Evolutionary conservation across 2,888 invertebrate genomes (phyloP).

Genomic region (Mimas tiliae): DNA sequence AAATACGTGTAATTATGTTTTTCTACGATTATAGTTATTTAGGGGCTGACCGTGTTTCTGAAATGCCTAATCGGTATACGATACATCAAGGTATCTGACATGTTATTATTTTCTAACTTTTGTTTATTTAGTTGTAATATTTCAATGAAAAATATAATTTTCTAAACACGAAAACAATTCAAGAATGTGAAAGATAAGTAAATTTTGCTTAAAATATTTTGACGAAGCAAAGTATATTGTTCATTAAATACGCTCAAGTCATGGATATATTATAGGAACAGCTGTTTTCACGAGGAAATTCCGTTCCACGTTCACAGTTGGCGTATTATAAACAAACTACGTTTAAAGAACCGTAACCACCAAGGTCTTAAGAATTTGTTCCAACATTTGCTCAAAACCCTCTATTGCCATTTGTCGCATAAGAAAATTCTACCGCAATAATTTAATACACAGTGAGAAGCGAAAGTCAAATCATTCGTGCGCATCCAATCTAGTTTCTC

Average conservation of each 20-base stretch:
- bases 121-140: too few relatives aligned
- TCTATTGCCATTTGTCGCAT: conserved; percentile 26
- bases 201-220: too few relatives aligned
- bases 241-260: too few relatives aligned
- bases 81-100: background rate
- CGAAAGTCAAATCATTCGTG: conserved; percentile 75
- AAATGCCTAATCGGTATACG: background rate
- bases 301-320: conserved; percentile 38
- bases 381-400: conserved; percentile 32
- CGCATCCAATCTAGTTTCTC: conserved; percentile 65
- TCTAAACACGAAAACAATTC: background rate
- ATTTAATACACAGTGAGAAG: conserved; percentile 48
- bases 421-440: conserved; percentile 27
- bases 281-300: conserved; percentile 32
- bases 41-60: background rate
- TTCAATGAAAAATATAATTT: background rate
- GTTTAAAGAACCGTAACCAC: background rate
- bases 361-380: conserved; percentile 45
- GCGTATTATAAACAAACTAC: conserved; percentile 31
- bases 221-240: too few relatives aligned
- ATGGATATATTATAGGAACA: background rate
- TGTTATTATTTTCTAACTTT: too few relatives aligned
- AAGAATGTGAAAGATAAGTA: too few relatives aligned
- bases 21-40: background rate
- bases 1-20: background rate